A percentile compares a stretch with the other conserved stretches of the same genome.
Conservation (phyloP, 1,140 invertebrate species). For the Patella vulgata region DNA sequence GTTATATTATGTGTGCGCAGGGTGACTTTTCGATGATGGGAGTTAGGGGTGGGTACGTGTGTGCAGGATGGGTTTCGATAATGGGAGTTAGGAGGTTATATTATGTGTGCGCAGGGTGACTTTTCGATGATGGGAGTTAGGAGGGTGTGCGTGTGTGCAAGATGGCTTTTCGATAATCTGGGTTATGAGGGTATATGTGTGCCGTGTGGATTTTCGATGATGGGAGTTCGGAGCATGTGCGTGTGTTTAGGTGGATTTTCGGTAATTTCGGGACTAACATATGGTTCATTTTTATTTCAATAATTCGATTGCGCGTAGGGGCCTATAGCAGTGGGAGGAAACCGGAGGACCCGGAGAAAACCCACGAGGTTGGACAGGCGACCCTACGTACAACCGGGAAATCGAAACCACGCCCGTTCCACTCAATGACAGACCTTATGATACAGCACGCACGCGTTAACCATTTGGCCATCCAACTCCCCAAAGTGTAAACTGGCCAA, state of each 20-base stretch:
- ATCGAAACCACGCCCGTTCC: no score
- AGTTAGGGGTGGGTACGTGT: neutral
- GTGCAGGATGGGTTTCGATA: neutral
- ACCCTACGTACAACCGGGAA: no score
- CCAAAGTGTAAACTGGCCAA: no score
- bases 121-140: neutral
- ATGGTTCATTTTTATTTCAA: no score
- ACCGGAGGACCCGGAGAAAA: no score
- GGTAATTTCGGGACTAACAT: no score
- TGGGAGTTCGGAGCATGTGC: neutral
- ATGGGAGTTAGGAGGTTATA: neutral
- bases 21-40: neutral
- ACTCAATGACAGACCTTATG: no score
- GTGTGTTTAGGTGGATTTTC: neutral
- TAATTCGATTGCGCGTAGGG: no score
- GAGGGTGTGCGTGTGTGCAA: neutral
- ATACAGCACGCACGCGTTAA: no score
- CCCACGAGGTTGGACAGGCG: no score
- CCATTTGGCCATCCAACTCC: no score
- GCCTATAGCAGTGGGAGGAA: no score
- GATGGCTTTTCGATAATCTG: constrained; percentile 1
- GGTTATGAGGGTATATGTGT: neutral
- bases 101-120: neutral
- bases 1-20: neutral
- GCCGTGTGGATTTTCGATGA: neutral